phyloP scores from a whole-genome alignment of 1,140 invertebrate species.

The Heliconius hewitsoni region DNA sequence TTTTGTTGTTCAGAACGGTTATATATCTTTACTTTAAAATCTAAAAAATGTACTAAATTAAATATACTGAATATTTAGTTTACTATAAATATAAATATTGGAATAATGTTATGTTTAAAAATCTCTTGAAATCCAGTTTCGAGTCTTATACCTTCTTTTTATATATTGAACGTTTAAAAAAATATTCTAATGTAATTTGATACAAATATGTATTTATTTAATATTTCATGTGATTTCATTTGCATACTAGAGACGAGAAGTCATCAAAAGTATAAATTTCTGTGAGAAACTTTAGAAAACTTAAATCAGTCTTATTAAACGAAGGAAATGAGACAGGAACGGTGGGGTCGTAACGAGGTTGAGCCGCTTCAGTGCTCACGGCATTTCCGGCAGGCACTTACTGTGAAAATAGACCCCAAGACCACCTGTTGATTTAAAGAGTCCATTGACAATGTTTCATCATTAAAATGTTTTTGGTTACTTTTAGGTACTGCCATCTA shows the following conservation, averaged over 20 bases:
- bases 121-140: too few species aligned
- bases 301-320: constrained; percentile 53
- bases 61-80: too few species aligned
- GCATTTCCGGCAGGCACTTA: constrained; percentile 58
- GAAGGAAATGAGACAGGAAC: constrained; percentile 72
- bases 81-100: too few species aligned
- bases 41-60: too few species aligned
- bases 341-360: constrained; percentile 61
- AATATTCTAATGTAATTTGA: too few species aligned
- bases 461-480: not conserved
- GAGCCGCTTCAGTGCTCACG: constrained; percentile 59
- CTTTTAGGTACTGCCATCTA: not conserved
- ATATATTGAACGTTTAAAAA: too few species aligned
- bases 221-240: too few species aligned
- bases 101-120: too few species aligned
- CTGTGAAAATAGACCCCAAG: constrained; percentile 33
- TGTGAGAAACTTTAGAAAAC: constrained; percentile 41
- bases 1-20: too few species aligned
- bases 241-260: not conserved
- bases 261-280: constrained; percentile 40
- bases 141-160: too few species aligned
- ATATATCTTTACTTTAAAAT: too few species aligned
- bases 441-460: constrained; percentile 2
- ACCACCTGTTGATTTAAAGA: constrained; percentile 39
- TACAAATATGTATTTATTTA: too few species aligned